Base-by-base conservation (phyloP, 2,888 invertebrate species). In the Sympetrum striolatum region DNA sequence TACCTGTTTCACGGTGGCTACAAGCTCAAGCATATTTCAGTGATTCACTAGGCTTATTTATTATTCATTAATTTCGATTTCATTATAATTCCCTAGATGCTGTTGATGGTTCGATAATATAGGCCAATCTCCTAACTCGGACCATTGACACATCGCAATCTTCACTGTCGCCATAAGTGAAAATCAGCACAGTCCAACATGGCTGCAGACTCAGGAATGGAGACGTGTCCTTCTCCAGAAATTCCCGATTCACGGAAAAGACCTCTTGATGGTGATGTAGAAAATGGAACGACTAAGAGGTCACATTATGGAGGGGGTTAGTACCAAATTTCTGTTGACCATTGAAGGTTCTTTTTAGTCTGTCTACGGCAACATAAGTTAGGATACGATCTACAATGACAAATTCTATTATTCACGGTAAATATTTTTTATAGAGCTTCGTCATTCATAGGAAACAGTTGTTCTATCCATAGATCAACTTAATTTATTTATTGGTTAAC, bases 151-250 rank as follows among this genome's bases (percentile, higher is more conserved):
- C 90, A 80, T 80, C 90, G 90, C 90, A 90, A 79, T 90, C 90
- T 81, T 44, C 90, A 37, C 90, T 81, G 90, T 81, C 90, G 90
- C 82, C 90, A 58, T 58, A 90, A 81, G 81, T 91, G 91, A 91
- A 91, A 92, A 81, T 91, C 58, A 91, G 92, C 90, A 91, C 92
- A 94, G 94, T 94, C 94, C 96, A 96, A 96, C 95, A 97, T 97
- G 97, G 97, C 97, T 96, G 97, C 97, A 95, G 97, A 97, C 95
- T 97, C 97, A 96, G 97, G 97, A 96, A 97, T 97, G 97, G 97
- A 97, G 96, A 97, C 97, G 96, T 97, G 97, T 96, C 97, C 97
- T 95, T 97, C 97, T 96, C 97, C 98, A 95, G 98, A 98, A 96
- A 97, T 97, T 95, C 96, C 96, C 93, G 98, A 98, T 95, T 97